Evolutionary conservation across 2,113 vertebrate genomes (phyloP).

Genomic region (Podocnemis expansa): DNA sequence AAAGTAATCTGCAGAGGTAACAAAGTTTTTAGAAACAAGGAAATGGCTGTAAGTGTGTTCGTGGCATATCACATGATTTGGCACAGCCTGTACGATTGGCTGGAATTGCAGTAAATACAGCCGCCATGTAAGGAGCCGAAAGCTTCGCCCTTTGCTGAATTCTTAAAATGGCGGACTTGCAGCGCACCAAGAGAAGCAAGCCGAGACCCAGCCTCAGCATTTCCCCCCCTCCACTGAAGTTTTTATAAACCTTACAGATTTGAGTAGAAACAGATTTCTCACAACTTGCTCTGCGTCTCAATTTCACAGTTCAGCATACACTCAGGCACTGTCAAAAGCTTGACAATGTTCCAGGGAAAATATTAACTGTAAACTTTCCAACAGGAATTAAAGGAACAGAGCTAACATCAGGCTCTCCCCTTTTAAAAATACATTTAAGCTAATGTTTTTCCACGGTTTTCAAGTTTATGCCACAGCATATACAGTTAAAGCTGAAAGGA

Average conservation of each 20-base stretch:
- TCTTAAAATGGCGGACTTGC: constrained; percentile 90
- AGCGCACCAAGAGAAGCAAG: constrained; percentile 73
- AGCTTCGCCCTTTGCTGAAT: constrained; percentile 82
- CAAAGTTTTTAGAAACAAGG: constrained; percentile 75
- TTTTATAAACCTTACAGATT: constrained; percentile 81
- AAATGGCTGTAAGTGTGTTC: constrained; percentile 86
- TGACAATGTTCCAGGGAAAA: constrained; percentile 91
- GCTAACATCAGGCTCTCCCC: constrained; percentile 67
- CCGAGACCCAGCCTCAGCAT: constrained; percentile 47
- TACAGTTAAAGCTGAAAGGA: constrained; percentile 2
- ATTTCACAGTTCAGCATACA: constrained; percentile 84
- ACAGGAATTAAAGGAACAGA: constrained; percentile 76
- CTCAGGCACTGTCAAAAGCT: constrained; percentile 85
- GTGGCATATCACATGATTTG: constrained; percentile 88
- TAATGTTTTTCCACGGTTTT: constrained; percentile 30
- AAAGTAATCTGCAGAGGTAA: constrained; percentile 75
- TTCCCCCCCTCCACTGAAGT: constrained; percentile 61
- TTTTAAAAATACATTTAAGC: not conserved
- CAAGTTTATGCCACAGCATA: not conserved
- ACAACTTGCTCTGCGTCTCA: constrained; percentile 82
- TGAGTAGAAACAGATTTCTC: constrained; percentile 93
- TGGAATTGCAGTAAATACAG: constrained; percentile 80
- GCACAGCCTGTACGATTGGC: constrained; percentile 84
- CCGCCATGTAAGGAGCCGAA: constrained; percentile 92
- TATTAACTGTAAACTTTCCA: constrained; percentile 90